Base-by-base conservation (phyloP, 2,113 vertebrate species). In the Caranx ignobilis region DNA sequence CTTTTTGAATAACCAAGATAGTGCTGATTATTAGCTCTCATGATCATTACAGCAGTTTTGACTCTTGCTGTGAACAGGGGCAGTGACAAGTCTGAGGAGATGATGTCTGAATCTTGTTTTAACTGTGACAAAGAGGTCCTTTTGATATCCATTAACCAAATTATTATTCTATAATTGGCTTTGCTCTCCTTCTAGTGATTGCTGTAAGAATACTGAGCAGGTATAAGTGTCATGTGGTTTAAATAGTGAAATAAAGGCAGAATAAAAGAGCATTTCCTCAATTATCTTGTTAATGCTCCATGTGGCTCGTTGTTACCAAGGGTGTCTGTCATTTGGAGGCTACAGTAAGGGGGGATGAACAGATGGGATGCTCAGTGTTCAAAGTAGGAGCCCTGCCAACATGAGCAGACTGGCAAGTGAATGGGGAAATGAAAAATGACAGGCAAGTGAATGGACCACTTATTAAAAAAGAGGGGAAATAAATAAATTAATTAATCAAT, bases 341-440 rank as follows among this genome's bases (percentile, higher is more conserved):
- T 75, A 73, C 75, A 61, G 72, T 77, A 55, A 70, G 74, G 75
- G 75, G 63, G 72, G 75, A 78, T 11, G 83, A 87, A 77, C 89
- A 92, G 89, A 92, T 89, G 87, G 88, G 79, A 73, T 2, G 71
- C 79, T 80, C 82, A 21, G 87, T 82, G 81, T 80, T 83, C 35
- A 71, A 81, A 83, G 78, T 13, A 39, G 60, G 64, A 75, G 75
- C 5, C 21, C 8, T 75, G 88, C 87, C 83, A 90, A 78, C 41
- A 54, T 0, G 48, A 87, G 77, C 87, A 85, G 85, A 84, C 88
- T 8, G 52, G 79, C 39, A 68, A 75, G 54, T 78, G 79, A 83
- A 82, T 76, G 77, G 70, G 78, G 65, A 26, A 21, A 43, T 26
- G n/a, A 43, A 45, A 65, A 62, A 71, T 12, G 41, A 35, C 57